These are phyloP conservation scores for Dichetophora obliterata DNA, from an alignment of 2,888 invertebrate genomes.

Conservation along the genomic window DNA sequence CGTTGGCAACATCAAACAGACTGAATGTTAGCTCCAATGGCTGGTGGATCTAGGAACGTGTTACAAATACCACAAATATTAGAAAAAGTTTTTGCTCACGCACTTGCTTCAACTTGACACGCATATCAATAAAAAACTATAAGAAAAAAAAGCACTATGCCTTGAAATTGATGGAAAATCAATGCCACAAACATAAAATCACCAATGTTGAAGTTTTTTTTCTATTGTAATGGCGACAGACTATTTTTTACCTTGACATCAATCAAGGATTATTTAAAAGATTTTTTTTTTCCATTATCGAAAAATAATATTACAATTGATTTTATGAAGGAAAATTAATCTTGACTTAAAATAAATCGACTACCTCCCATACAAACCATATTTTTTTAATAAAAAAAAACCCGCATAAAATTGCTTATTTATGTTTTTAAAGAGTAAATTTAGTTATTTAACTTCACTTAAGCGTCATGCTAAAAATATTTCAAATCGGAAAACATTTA, in stretches of 20 bases:
- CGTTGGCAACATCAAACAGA: background rate
- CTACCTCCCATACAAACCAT: too few relatives aligned
- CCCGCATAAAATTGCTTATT: too few relatives aligned
- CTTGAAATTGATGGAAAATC: conserved; percentile 53
- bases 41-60: conserved; percentile 18
- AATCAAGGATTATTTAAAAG: background rate
- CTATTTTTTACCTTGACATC: background rate
- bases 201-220: background rate
- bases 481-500: too few relatives aligned
- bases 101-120: conserved; percentile 46
- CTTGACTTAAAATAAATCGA: background rate
- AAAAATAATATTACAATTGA: too few relatives aligned
- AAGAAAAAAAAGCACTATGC: conserved; percentile 38
- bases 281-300: background rate
- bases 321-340: background rate
- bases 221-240: background rate
- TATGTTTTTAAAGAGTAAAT: too few relatives aligned
- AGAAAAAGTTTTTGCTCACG: conserved; percentile 43
- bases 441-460: too few relatives aligned
- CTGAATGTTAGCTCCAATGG: background rate
- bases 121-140: conserved; percentile 49
- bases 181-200: conserved; percentile 43
- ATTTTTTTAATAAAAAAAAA: too few relatives aligned
- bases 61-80: background rate
- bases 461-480: too few relatives aligned